A percentile compares a stretch with the other conserved stretches of the same genome.
phyloP scores from a whole-genome alignment of 2,888 invertebrate genomes.

The Polietes domitor region DNA sequence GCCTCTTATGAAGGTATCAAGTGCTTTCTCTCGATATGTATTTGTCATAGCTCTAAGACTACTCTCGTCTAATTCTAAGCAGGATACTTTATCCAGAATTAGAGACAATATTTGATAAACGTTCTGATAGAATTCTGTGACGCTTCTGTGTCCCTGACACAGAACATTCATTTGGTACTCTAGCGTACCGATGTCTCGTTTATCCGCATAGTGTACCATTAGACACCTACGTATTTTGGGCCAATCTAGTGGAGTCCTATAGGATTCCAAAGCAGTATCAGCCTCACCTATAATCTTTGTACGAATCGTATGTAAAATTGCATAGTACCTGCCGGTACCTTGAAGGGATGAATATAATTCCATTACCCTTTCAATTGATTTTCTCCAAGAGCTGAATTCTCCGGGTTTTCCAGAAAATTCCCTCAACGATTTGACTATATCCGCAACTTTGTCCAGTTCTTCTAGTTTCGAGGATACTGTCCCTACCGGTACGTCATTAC shows the following conservation, averaged over 20 bases:
- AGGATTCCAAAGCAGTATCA: slow-evolving; percentile 33
- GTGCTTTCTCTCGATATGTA: slow-evolving; percentile 39
- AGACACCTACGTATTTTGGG: slow-evolving; percentile 8
- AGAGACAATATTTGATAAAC: slow-evolving; percentile 37
- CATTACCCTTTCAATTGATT: background rate
- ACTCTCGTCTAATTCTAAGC: background rate
- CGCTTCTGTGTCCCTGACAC: background rate
- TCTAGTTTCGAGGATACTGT: too few species aligned
- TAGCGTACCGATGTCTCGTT: slow-evolving; percentile 29
- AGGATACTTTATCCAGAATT: slow-evolving; percentile 38
- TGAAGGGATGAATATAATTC: too few species aligned
- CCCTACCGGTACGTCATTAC: too few species aligned
- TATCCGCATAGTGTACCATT: slow-evolving; percentile 33
- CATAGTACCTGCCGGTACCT: slow-evolving; percentile 17
- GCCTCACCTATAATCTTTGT: slow-evolving; percentile 26
- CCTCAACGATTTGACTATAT: too few species aligned
- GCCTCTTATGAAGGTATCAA: slow-evolving; percentile 39
- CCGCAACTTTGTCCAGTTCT: too few species aligned
- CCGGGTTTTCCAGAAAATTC: slow-evolving; percentile 11
- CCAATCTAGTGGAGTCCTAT: slow-evolving; percentile 32
- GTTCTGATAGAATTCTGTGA: slow-evolving; percentile 37
- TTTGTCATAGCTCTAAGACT: slow-evolving; percentile 17
- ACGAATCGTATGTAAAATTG: slow-evolving; percentile 19
- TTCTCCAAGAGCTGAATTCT: slow-evolving; percentile 28
- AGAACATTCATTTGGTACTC: slow-evolving; percentile 30